Conservation (phyloP, 2,797 vertebrate genomes). For the Malacoraja senta region DNA sequence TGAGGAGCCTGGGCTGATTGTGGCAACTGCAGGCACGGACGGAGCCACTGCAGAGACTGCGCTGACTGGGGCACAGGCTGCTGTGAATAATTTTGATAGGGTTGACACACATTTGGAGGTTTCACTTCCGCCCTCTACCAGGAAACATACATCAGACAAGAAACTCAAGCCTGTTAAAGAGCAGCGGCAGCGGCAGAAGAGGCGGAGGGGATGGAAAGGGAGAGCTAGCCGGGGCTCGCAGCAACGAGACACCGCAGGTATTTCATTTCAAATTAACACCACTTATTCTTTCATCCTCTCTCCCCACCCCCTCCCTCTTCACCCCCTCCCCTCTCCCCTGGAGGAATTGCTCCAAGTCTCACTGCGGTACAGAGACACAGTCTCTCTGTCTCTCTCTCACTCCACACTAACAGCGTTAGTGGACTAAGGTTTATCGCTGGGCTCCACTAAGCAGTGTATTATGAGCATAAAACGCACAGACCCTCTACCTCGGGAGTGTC, state of each 20-base stretch:
- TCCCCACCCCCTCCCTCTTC: too few species aligned
- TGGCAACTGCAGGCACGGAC: too few species aligned
- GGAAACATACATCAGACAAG: background rate
- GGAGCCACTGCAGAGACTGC: too few species aligned
- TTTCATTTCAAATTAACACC: background rate
- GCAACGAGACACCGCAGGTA: background rate
- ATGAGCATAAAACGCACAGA: background rate
- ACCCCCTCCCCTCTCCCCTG: too few species aligned
- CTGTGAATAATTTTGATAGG: slow-evolving; percentile 26
- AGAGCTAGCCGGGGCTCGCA: background rate
- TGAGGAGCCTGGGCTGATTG: background rate
- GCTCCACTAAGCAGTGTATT: too few species aligned
- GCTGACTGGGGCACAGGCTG: background rate
- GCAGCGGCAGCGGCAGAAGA: background rate
- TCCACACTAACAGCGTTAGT: too few species aligned
- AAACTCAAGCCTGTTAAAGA: background rate
- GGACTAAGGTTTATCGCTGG: too few species aligned
- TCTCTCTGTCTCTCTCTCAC: too few species aligned
- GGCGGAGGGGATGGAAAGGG: slow-evolving; percentile 3
- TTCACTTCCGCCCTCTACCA: slow-evolving; percentile 24
- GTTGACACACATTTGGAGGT: slow-evolving; percentile 32
- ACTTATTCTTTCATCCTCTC: too few species aligned
- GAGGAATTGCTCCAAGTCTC: too few species aligned
- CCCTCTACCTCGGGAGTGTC: background rate
- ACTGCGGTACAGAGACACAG: too few species aligned